A percentile compares a stretch with the other conserved stretches of the same genome.
Evolutionary conservation across 1,140 invertebrate genomes (phyloP).

Genomic region (Papilio machaon): DNA sequence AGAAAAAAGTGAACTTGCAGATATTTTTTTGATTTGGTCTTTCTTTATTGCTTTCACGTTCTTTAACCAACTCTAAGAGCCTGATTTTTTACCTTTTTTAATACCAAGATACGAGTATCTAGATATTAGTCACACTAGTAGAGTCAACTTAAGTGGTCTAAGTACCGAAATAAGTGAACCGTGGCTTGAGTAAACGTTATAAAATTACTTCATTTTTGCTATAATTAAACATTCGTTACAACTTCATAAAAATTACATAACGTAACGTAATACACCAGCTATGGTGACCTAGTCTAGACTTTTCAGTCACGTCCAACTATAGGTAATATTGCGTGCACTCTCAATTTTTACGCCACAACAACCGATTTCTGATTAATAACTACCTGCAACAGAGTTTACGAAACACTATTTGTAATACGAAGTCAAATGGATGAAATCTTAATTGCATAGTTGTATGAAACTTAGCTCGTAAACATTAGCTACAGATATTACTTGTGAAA

Average conservation of each 20-base stretch:
- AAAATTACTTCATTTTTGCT: background rate
- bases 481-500: background rate
- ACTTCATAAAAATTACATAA: background rate
- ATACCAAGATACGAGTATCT: no score
- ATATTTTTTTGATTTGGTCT: no score
- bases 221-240: background rate
- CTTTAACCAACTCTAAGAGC: no score
- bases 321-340: conserved; percentile 17
- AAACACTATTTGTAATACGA: conserved; percentile 28
- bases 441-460: conserved; percentile 24
- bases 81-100: no score
- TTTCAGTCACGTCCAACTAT: conserved; percentile 10
- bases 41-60: no score
- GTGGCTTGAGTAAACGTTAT: background rate
- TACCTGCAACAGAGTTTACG: background rate
- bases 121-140: no score
- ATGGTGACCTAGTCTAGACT: conserved; percentile 21
- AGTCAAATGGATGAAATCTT: conserved; percentile 1
- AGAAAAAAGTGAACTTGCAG: no score
- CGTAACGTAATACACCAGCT: background rate
- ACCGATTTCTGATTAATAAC: conserved; percentile 21
- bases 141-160: no score
- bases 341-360: conserved; percentile 24
- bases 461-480: background rate
- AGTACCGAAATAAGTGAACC: background rate